These are phyloP conservation scores for Chalcosyrphus nemorum DNA, from an alignment of 2,888 invertebrate species.

Conservation along the genomic window DNA sequence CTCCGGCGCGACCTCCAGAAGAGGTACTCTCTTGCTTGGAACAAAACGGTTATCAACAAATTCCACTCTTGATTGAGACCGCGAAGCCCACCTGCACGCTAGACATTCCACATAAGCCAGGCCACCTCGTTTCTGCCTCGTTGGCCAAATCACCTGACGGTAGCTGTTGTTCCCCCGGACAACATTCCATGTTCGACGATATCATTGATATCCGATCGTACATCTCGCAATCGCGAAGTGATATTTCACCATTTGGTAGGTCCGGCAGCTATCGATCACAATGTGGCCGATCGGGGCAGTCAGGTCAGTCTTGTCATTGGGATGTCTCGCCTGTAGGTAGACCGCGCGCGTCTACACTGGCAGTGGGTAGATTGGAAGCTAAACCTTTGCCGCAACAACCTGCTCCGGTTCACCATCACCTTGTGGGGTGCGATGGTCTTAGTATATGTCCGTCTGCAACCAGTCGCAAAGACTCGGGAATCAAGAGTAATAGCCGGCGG, in stretches of 20 bases:
- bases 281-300: slow-evolving; percentile 85
- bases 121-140: slow-evolving; percentile 74
- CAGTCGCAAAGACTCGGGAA: slow-evolving; percentile 94
- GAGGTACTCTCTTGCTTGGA: slow-evolving; percentile 78
- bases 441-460: slow-evolving; percentile 90
- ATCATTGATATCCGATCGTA: slow-evolving; percentile 88
- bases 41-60: slow-evolving; percentile 85
- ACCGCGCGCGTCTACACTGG: slow-evolving; percentile 81
- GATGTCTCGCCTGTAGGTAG: slow-evolving; percentile 82
- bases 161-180: slow-evolving; percentile 82
- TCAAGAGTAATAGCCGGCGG: slow-evolving; percentile 91
- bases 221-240: slow-evolving; percentile 88
- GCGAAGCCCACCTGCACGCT: slow-evolving; percentile 80
- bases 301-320: slow-evolving; percentile 77
- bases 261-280: slow-evolving; percentile 88
- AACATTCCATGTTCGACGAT: slow-evolving; percentile 85
- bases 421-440: slow-evolving; percentile 83
- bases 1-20: slow-evolving; percentile 67
- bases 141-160: slow-evolving; percentile 74
- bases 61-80: slow-evolving; percentile 86
- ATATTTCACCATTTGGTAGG: slow-evolving; percentile 87
- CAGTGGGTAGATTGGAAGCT: slow-evolving; percentile 77
- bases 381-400: slow-evolving; percentile 53
- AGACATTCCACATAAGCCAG: slow-evolving; percentile 81
- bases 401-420: slow-evolving; percentile 16